Evolutionary conservation across 2,888 invertebrate genomes (phyloP).

Genomic region (Esperia sulphurella): DNA sequence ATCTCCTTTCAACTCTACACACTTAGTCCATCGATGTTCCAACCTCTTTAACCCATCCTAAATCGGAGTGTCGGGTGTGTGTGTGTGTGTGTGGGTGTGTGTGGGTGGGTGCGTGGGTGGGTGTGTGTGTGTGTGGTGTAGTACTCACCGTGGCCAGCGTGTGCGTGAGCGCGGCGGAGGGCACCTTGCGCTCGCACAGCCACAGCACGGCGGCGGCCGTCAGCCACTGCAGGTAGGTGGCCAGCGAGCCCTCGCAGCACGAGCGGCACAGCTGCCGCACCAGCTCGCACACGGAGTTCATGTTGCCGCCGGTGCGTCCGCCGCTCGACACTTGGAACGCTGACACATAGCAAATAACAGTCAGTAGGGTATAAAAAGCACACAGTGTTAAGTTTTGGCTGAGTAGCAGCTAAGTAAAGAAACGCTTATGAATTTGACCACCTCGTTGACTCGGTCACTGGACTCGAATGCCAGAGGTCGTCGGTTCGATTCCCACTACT

Average conservation of each 20-base stretch:
- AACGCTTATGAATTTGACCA: no score
- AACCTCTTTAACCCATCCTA: no score
- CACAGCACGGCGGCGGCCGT: conserved; percentile 72
- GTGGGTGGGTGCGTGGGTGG: no score
- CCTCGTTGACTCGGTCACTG: no score
- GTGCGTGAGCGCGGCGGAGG: conserved; percentile 79
- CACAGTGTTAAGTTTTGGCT: no score
- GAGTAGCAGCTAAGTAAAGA: no score
- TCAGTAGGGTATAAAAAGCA: no score
- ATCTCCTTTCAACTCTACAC: not conserved
- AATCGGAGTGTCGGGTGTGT: no score
- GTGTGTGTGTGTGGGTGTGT: no score
- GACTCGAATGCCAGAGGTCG: no score
- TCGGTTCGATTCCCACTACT: no score
- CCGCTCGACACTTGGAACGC: conserved; percentile 47
- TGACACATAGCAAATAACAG: conserved; percentile 14
- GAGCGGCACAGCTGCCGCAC: conserved; percentile 87
- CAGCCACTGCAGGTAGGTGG: conserved; percentile 87
- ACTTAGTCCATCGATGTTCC: no score
- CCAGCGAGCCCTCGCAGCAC: conserved; percentile 80
- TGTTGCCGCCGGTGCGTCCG: conserved; percentile 44
- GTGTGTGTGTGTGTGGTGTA: not conserved
- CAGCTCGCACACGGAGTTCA: conserved; percentile 86
- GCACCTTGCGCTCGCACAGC: conserved; percentile 58
- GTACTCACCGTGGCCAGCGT: conserved; percentile 86